These are phyloP conservation scores for Pararge aegeria DNA, from an alignment of 1,140 invertebrate species.

Conservation along the genomic window DNA sequence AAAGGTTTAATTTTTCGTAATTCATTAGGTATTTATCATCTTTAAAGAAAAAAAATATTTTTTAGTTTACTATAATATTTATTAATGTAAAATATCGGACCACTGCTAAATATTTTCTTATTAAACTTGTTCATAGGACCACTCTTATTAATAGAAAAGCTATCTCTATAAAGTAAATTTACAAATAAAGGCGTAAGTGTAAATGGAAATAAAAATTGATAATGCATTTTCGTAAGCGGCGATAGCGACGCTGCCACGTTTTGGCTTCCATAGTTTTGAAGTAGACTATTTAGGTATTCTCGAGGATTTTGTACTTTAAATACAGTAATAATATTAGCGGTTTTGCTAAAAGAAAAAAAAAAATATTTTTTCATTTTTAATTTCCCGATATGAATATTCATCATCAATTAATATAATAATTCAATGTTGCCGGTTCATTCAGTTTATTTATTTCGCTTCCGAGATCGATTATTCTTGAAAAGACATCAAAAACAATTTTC, in stretches of 20 bases:
- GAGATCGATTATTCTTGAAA: slow-evolving; percentile 18
- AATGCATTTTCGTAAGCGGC: slow-evolving; percentile 51
- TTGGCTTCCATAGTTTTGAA: slow-evolving; percentile 74
- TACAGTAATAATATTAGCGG: slow-evolving; percentile 37
- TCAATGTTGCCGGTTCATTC: slow-evolving; percentile 58
- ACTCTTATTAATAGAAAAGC: slow-evolving; percentile 55
- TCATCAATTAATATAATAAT: too few species aligned
- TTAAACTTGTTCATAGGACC: slow-evolving; percentile 48
- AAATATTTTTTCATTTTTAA: not conserved
- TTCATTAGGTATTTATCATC: not conserved
- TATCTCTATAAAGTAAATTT: slow-evolving; percentile 64
- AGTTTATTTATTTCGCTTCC: slow-evolving; percentile 18
- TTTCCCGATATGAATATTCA: not conserved
- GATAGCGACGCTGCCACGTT: slow-evolving; percentile 46
- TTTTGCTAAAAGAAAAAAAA: slow-evolving; percentile 22
- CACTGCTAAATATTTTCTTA: slow-evolving; percentile 66
- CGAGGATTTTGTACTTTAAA: slow-evolving; percentile 65
- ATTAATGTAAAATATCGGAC: slow-evolving; percentile 55
- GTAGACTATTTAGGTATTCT: slow-evolving; percentile 50
- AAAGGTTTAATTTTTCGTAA: not conserved
- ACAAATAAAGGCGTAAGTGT: slow-evolving; percentile 34
- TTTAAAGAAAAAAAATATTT: not conserved
- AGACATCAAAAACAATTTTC: slow-evolving; percentile 18
- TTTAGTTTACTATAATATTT: not conserved
- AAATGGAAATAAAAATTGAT: slow-evolving; percentile 47